Evolutionary conservation across 2,797 vertebrate genomes (phyloP).

Genomic region (Tangara arthus): DNA sequence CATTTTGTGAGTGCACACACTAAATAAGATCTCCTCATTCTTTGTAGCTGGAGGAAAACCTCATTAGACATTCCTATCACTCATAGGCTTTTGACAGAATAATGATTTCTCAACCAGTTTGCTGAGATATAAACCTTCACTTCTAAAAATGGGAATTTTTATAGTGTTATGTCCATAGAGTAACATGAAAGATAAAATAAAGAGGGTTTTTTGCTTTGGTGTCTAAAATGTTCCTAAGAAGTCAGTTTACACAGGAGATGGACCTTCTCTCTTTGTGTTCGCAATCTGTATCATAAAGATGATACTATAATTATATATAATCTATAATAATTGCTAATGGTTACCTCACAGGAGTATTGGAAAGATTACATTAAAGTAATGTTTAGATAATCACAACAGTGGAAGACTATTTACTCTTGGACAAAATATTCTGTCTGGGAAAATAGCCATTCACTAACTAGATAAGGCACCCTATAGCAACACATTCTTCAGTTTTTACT

Average conservation of each 20-base stretch:
- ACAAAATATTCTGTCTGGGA: not conserved
- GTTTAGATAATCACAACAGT: not conserved
- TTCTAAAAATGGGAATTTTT: not conserved
- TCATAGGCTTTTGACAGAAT: not conserved
- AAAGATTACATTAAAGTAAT: not conserved
- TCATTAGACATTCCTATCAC: not conserved
- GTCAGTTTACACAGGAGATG: not conserved
- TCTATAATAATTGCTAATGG: not conserved
- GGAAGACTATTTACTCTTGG: not conserved
- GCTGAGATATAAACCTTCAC: not conserved
- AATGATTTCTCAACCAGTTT: not conserved
- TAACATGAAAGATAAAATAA: not conserved
- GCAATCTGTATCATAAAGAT: not conserved
- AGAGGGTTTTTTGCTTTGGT: not conserved
- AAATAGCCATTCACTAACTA: not conserved
- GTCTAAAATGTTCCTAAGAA: not conserved
- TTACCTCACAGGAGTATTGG: not conserved
- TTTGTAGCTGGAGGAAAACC: not conserved
- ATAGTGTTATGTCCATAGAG: not conserved
- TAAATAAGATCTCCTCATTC: not conserved
- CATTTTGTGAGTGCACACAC: not conserved
- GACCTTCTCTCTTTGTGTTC: not conserved
- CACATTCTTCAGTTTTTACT: not conserved
- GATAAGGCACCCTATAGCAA: not conserved
- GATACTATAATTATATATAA: not conserved